These are phyloP conservation scores for Emys orbicularis DNA, from an alignment of 2,797 vertebrate species.

Conservation along the genomic window DNA sequence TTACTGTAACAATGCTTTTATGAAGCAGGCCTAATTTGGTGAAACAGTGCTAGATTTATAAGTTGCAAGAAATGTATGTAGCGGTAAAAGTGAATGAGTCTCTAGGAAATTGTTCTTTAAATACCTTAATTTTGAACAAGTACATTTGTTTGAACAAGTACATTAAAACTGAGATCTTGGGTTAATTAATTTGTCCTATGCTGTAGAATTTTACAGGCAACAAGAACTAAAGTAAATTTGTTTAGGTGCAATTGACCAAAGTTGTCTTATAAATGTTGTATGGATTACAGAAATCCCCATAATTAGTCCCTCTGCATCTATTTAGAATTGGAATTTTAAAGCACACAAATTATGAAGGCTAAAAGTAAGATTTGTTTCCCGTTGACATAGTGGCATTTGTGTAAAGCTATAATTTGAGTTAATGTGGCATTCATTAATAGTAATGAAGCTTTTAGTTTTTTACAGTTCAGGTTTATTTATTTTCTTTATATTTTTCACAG, in stretches of 20 bases:
- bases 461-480: constrained; percentile 63
- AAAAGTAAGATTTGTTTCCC: constrained; percentile 74
- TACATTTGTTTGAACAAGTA: constrained; percentile 69
- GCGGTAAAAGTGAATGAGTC: constrained; percentile 57
- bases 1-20: background rate
- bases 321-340: constrained; percentile 70
- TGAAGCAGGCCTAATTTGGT: background rate
- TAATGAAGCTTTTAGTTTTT: constrained; percentile 70
- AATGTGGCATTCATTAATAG: constrained; percentile 75
- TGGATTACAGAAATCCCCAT: constrained; percentile 69
- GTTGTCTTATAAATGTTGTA: constrained; percentile 65
- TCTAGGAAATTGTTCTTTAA: constrained; percentile 46
- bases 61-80: constrained; percentile 47
- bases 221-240: constrained; percentile 64
- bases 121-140: constrained; percentile 67
- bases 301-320: constrained; percentile 78
- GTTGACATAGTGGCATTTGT: constrained; percentile 74
- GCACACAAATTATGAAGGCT: constrained; percentile 76
- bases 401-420: constrained; percentile 75
- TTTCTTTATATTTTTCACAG: constrained; percentile 59
- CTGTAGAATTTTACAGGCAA: constrained; percentile 66
- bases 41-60: constrained; percentile 29
- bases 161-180: constrained; percentile 62
- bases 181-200: constrained; percentile 72
- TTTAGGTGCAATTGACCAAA: constrained; percentile 74